Evolutionary conservation across 2,113 vertebrate species (phyloP), one percentile per base, ranked within the genome.

Genomic region (Dasyprocta punctata): DNA sequence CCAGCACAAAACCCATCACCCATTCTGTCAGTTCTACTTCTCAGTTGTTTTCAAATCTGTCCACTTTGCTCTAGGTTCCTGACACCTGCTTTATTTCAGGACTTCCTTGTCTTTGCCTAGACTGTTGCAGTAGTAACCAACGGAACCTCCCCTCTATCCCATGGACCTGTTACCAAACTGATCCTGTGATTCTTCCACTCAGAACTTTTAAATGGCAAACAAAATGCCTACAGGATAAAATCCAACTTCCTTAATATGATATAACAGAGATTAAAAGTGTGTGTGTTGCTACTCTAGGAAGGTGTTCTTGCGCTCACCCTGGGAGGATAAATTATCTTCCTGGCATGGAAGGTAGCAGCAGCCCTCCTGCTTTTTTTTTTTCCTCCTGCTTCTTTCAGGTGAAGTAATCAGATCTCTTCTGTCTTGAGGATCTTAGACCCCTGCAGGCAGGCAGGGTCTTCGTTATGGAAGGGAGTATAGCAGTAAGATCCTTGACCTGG

Each of bases 161-260:
- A 20, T 61, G 52, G 65, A n/a, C 44, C 10, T 1, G 7, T 33
- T 47, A 83, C 67, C 90, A 95, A 95, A 89, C 13, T 81, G 26
- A 86, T 77, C 90, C 75, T 95, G 56, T 95, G 81, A 95, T 77
- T 93, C 67, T 89, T 83, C 49, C 87, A 83, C 73, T 69, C 60
- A 84, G 94, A 93, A 92, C 85, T 87, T 92, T 96, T 67, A 95
- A 87, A 90, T 96, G 78, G 56, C 80, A 92, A 95, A 83, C 56
- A 26, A 94, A 89, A 94, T 88, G 77, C 60, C 81, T 93, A 26
- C 52, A 82, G 80, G 88, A 63, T 52, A 84, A 78, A 93, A 73
- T 49, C 93, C 95, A 90, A 63, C 80, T 97, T 94, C 95, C 96
- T 97, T 96, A 96, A 97, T 92, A 60, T 65, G 89, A 87, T 94